Evolutionary conservation across 2,113 vertebrate genomes (phyloP).

Genomic region (Poeciliopsis prolifica): DNA sequence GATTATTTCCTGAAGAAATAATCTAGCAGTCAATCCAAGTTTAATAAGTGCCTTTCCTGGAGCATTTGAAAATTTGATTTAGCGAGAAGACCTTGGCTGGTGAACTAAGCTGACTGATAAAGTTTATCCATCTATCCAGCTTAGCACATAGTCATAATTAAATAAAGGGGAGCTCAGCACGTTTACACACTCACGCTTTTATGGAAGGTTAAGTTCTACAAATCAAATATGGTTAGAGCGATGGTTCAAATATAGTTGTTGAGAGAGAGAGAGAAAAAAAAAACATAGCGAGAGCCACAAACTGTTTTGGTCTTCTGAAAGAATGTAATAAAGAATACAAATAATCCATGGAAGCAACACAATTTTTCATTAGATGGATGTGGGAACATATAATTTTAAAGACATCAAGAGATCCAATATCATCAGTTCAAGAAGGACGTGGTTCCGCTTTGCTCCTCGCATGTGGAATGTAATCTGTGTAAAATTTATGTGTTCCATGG

Average conservation of each 20-base stretch:
- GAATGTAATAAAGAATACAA: not conserved
- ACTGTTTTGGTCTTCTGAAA: not conserved
- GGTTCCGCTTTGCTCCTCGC: not conserved
- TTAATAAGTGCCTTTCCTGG: slow-evolving; percentile 15
- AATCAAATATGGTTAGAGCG: not conserved
- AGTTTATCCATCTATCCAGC: slow-evolving; percentile 8
- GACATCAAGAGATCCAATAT: not conserved
- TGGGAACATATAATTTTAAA: not conserved
- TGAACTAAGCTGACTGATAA: not conserved
- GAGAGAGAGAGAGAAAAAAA: not conserved
- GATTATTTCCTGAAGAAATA: slow-evolving; percentile 1
- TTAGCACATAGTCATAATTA: not conserved
- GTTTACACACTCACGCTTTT: not conserved
- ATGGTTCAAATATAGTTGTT: not conserved
- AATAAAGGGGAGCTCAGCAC: not conserved
- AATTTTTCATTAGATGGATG: not conserved
- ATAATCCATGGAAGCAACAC: not conserved
- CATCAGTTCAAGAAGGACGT: not conserved
- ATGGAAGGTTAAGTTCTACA: slow-evolving; percentile 1
- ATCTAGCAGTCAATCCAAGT: slow-evolving; percentile 12
- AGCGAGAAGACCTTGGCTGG: not conserved
- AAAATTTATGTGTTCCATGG: not conserved
- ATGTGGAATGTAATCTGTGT: not conserved
- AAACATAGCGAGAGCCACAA: no score
- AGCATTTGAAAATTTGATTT: slow-evolving; percentile 13